Base-by-base conservation (phyloP, 2,113 vertebrate species). In the Podiceps cristatus region DNA sequence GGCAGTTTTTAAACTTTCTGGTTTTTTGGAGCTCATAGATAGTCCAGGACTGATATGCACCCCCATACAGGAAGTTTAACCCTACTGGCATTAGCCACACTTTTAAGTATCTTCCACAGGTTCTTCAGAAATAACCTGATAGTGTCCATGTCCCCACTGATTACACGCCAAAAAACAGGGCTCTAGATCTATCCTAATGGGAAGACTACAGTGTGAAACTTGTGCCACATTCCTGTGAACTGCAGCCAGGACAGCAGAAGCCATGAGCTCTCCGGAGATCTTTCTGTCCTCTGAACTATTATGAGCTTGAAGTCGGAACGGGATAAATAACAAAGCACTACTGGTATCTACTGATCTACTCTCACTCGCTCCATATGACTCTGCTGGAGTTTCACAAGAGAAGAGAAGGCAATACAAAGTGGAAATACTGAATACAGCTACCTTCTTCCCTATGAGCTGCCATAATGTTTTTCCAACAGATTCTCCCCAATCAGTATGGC, bases 211-310 rank as follows among this genome's bases (percentile, higher is more conserved):
- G 31, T 1, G 10, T 42, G 44, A 74, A 91, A 87, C 35, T 64
- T 45, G 53, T 53, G 25, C 35, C 0, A 0, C 4, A 17, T 16
- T 44, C 50, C 7, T 29, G 4, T 0, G 3, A 91, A 58, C 52
- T 81, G 50, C 15, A 45, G 66, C 40, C 33, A 89, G 40, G 42
- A 75, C 25, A 92, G 55, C 20, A 90, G 58, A 80, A 92, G 33
- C 40, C 47, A 58, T 7, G 27, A 67, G n/a, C 73, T 75, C 77
- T 78, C 73, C 64, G 68, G 23, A 83, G 53, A 76, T 8, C 31
- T 33, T 50, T 55, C 59, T 35, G 22, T 49, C 59, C 55, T 52
- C 73, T 49, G 15, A 95, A 42, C 22, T 88, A 25, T 19, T 35
- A 60, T 1, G 16, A 92, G 19, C 49, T 49, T 64, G 9, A 72